Percentiles rank a stretch among this genome's conserved stretches.
Conservation (phyloP, 1,140 invertebrate species). For the Steinernema feltiae region DNA sequence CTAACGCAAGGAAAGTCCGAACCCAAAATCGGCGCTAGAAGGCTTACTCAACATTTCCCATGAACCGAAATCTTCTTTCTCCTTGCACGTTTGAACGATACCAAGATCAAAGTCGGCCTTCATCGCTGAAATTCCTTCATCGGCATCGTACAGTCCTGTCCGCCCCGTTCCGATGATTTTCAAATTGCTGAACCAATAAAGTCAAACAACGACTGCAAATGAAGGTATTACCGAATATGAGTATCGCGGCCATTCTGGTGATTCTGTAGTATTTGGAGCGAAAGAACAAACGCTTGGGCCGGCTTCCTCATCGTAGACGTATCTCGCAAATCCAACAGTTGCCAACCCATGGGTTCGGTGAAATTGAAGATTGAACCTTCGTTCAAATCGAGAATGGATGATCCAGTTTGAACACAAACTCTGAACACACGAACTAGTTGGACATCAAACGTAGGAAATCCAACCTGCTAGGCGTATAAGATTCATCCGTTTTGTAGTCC, state of each 20-base stretch:
- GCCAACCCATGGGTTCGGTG: constrained; percentile 88
- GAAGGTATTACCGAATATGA: constrained; percentile 69
- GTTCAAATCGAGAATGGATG: constrained; percentile 82
- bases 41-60: background rate
- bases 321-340: constrained; percentile 63
- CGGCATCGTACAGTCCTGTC: background rate
- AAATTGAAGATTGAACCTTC: constrained; percentile 77
- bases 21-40: background rate
- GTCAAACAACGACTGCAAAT: background rate
- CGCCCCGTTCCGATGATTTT: background rate
- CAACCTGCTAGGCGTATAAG: constrained; percentile 85
- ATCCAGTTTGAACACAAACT: background rate
- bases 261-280: constrained; percentile 71
- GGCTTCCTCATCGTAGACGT: background rate
- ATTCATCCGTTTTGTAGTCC: constrained; percentile 96
- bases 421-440: background rate
- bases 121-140: background rate
- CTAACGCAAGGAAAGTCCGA: background rate
- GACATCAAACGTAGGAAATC: background rate
- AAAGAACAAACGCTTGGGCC: constrained; percentile 14
- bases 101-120: background rate
- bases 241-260: constrained; percentile 97
- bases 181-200: background rate
- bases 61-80: background rate
- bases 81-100: background rate